Evolutionary conservation across 2,113 vertebrate genomes (phyloP).

Genomic region (Odobenus rosmarus): DNA sequence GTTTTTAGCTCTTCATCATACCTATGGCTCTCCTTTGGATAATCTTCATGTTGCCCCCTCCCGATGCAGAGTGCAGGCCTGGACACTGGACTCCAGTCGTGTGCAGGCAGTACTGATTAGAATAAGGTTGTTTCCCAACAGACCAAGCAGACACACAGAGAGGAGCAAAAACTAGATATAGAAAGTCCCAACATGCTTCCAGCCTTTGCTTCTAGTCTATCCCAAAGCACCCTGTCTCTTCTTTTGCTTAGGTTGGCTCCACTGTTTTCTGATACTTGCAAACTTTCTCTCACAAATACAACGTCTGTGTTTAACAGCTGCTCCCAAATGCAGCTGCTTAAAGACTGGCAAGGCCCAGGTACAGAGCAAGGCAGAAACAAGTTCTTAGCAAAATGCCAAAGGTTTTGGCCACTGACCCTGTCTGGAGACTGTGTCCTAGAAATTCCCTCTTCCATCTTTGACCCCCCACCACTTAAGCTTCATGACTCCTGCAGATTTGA

Average conservation of each 20-base stretch:
- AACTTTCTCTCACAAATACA: conserved; percentile 1
- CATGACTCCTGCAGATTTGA: not conserved
- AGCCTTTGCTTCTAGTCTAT: conserved; percentile 19
- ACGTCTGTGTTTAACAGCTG: not conserved
- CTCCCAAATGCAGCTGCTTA: not conserved
- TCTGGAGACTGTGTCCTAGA: not conserved
- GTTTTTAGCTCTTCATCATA: conserved; percentile 25
- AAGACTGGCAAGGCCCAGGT: not conserved
- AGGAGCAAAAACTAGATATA: not conserved
- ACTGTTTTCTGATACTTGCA: not conserved
- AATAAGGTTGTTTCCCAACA: not conserved
- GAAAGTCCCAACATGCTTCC: not conserved
- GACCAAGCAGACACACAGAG: not conserved
- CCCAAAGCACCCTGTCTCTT: not conserved
- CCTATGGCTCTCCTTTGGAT: not conserved
- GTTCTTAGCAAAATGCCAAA: not conserved
- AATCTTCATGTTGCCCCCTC: not conserved
- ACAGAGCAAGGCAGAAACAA: not conserved
- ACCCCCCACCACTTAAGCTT: not conserved
- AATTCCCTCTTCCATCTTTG: not conserved
- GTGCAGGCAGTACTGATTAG: not conserved
- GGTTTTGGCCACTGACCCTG: not conserved
- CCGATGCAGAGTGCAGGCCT: not conserved
- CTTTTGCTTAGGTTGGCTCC: not conserved
- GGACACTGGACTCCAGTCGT: not conserved